phyloP scores from a whole-genome alignment of 2,888 invertebrate genomes.

The Chloromyia formosa region DNA sequence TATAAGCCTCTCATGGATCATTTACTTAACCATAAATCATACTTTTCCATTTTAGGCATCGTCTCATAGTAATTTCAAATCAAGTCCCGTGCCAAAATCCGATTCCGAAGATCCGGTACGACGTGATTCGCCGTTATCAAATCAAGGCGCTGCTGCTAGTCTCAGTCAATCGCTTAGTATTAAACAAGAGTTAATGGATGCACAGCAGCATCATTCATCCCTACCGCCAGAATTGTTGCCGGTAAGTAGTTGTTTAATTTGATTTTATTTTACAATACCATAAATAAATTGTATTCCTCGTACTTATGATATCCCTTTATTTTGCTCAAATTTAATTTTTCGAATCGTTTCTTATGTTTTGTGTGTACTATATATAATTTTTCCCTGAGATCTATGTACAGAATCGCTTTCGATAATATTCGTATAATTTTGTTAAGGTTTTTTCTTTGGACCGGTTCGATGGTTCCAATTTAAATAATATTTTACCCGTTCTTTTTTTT shows the following conservation, averaged over 20 bases:
- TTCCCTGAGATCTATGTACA: neutral
- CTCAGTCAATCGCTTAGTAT: conserved; percentile 64
- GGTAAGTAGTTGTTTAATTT: conserved; percentile 58
- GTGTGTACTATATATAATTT: conserved; percentile 18
- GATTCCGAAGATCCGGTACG: conserved; percentile 63
- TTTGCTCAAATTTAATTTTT: conserved; percentile 34
- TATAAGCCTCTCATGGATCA: too few relatives aligned
- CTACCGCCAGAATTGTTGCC: conserved; percentile 63
- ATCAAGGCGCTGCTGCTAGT: conserved; percentile 58
- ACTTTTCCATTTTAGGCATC: conserved; percentile 65
- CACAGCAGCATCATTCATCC: conserved; percentile 61
- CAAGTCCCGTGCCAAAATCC: conserved; percentile 73
- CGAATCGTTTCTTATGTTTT: conserved; percentile 2
- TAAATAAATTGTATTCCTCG: neutral
- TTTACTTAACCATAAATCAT: too few relatives aligned
- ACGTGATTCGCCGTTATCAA: conserved; percentile 63
- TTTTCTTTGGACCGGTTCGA: conserved; percentile 66
- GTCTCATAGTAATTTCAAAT: conserved; percentile 72
- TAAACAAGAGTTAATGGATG: conserved; percentile 64
- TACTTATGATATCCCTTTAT: too few relatives aligned
- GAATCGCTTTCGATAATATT: conserved; percentile 14
- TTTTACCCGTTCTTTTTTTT: conserved; percentile 43
- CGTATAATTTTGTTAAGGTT: conserved; percentile 63
- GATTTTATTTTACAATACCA: conserved; percentile 35
- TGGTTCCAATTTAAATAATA: conserved; percentile 61